Base-by-base conservation (phyloP, 92 coral and sea anemone species). In the Anthopleura xanthogrammica region DNA sequence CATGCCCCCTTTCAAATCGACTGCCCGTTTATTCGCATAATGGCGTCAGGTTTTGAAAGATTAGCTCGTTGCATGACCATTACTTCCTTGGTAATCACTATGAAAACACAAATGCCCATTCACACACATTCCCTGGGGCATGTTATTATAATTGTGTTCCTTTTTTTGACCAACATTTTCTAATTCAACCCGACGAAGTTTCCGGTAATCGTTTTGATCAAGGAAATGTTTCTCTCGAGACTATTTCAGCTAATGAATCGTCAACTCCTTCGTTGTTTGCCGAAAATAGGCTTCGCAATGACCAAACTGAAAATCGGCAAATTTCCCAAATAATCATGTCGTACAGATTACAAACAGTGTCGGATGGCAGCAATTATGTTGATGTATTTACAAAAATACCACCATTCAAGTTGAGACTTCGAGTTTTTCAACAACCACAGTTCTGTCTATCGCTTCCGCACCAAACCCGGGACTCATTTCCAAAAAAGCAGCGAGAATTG, bases 161-260 rank as follows among this genome's bases (percentile, higher is more conserved):
- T 76, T 48, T 70, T 17, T 81, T 81, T 72, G 62, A 66, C 60
- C 64, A 41, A 81, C 84, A 81, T 68, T 81, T 81, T 70, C 77
- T 46, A 48, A 81, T 81, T 50, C 77, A 81, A 46, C 73, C 73
- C 74, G 77, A 48, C 71, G 77, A 50, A 68, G 41, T 81, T 81
- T 81, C 84, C 84, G 84, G 84, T 48, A 16, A 46, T 81, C 77
- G 50, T 81, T 81, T 70, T 58, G 48, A 12, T 14, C 39, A 46
- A 81, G 84, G 84, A 81, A 81, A 81, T 81, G 84, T 19, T 58
- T 81, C 50, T 68, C 73, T 60, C 77, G 36, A 57, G n/a, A 48
- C 77, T 81, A 81, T 81, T 81, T 81, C 75, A 10, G 54, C 77
- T 81, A 70, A 81, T 68, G 60, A 50, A 70, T 58, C 84, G 84